A percentile compares a stretch with the other conserved stretches of the same genome.
Evolutionary conservation across 1,140 invertebrate genomes (phyloP).

Genomic region (Rhynchophorus ferrugineus): DNA sequence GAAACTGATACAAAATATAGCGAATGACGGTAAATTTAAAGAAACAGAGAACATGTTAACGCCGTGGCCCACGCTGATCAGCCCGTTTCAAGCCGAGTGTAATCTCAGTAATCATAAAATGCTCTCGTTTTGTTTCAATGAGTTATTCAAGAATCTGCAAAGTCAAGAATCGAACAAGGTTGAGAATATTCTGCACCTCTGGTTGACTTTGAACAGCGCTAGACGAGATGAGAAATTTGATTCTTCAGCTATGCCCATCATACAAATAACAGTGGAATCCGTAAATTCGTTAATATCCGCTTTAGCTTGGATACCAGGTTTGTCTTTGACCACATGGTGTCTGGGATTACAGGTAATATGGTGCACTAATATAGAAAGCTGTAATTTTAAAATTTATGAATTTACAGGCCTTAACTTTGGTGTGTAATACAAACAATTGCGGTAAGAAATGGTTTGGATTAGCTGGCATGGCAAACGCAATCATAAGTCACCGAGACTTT

Average conservation of each 20-base stretch:
- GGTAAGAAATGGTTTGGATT: constrained; percentile 31
- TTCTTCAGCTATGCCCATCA: constrained; percentile 58
- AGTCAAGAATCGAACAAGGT: constrained; percentile 49
- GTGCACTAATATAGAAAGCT: not conserved
- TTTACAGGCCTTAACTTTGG: constrained; percentile 32
- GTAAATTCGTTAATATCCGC: constrained; percentile 64
- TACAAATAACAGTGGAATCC: constrained; percentile 62
- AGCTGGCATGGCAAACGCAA: constrained; percentile 36
- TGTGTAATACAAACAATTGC: constrained; percentile 34
- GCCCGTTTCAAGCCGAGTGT: constrained; percentile 35
- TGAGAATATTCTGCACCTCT: constrained; percentile 73
- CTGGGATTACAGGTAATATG: constrained; percentile 48
- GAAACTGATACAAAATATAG: constrained; percentile 48
- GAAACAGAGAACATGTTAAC: constrained; percentile 37
- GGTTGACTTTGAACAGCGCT: constrained; percentile 70
- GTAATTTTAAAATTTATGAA: not conserved
- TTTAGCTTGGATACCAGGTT: constrained; percentile 55
- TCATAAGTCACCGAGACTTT: constrained; percentile 62
- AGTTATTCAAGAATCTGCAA: constrained; percentile 57
- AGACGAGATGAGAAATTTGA: constrained; percentile 43
- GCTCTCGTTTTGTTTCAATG: constrained; percentile 63
- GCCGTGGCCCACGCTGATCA: constrained; percentile 42
- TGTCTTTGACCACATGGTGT: constrained; percentile 67
- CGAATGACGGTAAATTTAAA: constrained; percentile 21
- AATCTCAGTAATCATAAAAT: constrained; percentile 44